A percentile compares a stretch with the other conserved stretches of the same genome.
phyloP scores from a whole-genome alignment of 2,888 invertebrate species.

The Crossocerus cetratus region DNA sequence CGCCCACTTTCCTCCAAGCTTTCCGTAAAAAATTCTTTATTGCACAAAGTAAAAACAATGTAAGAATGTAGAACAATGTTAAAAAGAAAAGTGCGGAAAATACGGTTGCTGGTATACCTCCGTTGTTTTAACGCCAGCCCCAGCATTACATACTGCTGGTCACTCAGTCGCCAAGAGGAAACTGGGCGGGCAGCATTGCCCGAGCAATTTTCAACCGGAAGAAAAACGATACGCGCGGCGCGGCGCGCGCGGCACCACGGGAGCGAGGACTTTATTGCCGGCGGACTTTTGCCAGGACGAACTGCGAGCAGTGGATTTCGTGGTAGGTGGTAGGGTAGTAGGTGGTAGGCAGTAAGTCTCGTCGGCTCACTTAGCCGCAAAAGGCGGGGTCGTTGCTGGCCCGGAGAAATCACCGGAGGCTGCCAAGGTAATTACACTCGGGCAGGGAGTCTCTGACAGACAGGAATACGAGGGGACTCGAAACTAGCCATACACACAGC shows the following conservation, averaged over 20 bases:
- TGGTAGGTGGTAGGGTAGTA: slow-evolving; percentile 15
- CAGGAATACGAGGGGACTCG: slow-evolving; percentile 26
- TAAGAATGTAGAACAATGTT: no score
- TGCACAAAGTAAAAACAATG: no score
- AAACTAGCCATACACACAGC: slow-evolving; percentile 52
- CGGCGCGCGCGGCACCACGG: slow-evolving; percentile 12
- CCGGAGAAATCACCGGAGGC: slow-evolving; percentile 45
- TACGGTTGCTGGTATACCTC: no score
- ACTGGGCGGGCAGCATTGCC: slow-evolving; percentile 1
- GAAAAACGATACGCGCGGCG: slow-evolving; percentile 15
- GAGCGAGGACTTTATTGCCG: slow-evolving; percentile 40
- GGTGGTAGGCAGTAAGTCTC: slow-evolving; percentile 29
- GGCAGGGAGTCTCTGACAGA: slow-evolving; percentile 23
- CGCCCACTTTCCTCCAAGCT: background rate
- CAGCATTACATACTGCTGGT: no score
- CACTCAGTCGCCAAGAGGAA: background rate
- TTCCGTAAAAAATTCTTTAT: no score
- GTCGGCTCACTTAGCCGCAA: slow-evolving; percentile 34
- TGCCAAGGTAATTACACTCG: slow-evolving; percentile 50
- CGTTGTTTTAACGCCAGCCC: no score
- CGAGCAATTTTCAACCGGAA: slow-evolving; percentile 12
- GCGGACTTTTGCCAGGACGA: slow-evolving; percentile 20
- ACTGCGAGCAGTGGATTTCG: slow-evolving; percentile 22
- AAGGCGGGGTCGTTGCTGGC: slow-evolving; percentile 39
- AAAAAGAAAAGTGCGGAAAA: no score